These are phyloP conservation scores for Lepeophtheirus nordmannii DNA, from an alignment of 2,888 invertebrate species.

Conservation along the genomic window DNA sequence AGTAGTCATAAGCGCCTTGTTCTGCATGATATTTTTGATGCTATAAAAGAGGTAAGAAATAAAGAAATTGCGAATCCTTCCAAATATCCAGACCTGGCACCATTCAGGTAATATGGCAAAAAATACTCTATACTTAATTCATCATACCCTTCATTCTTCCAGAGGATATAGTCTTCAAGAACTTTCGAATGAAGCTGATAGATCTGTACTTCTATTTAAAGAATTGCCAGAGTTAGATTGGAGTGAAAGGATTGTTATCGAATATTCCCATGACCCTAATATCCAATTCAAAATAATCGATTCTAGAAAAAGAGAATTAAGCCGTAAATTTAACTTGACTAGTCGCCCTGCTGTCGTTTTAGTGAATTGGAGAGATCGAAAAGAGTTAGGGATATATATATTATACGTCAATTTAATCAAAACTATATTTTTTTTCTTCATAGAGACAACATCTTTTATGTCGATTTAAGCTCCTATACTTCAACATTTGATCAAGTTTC, in stretches of 20 bases:
- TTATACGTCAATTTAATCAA: neutral
- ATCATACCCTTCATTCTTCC: neutral
- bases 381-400: neutral
- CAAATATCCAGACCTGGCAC: neutral
- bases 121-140: no score
- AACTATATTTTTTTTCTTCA: neutral
- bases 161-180: neutral
- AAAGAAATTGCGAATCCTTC: neutral
- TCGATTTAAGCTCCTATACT: neutral
- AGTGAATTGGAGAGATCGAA: neutral
- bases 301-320: neutral
- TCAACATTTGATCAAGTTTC: neutral
- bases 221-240: neutral
- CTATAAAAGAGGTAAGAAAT: neutral
- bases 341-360: neutral
- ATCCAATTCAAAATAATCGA: neutral
- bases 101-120: neutral
- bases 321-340: neutral
- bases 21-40: conserved; percentile 1
- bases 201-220: neutral
- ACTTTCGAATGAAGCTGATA: neutral
- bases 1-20: neutral
- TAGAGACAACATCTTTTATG: neutral
- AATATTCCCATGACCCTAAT: neutral
- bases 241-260: neutral